Base-by-base conservation (phyloP, 2,113 vertebrate genomes). In the Pseudorhombus dupliciocellatus region DNA sequence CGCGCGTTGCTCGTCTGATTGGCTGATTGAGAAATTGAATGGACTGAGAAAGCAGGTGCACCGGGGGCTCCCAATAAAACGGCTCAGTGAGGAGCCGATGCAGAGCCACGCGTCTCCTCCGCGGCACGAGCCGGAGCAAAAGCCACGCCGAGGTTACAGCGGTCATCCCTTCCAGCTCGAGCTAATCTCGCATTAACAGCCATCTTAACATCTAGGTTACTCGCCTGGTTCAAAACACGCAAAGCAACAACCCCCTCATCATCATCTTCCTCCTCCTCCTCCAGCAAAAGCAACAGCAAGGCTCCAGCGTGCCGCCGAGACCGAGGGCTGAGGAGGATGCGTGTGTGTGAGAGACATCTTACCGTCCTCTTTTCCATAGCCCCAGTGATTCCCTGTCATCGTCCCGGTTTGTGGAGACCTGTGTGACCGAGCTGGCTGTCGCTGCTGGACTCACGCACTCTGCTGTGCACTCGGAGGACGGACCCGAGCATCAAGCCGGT, bases 291-390 rank as follows among this genome's bases (percentile, higher is more conserved):
- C 0, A 16, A 60, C 9, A 34, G 5, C 22, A 37, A 46, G 22
- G 6, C 31, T 10, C 40, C 18, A 50, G 2, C 54, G 15, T 12
- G 2, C 26, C 2, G 50, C 50, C 50, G 25, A 46, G 1, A 46
- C 16, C 6, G 42, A 44, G 42, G 1, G 14, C 0, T 31, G 52
- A 14, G 48, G 22, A 7, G 28, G 21, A 76, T 66, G 34, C 26
- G 18, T 20, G 42, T 69, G 6, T 16, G 4, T 20, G 12, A 25
- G n/a, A n/a, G n/a, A n/a, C n/a, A n/a, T 58, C 95, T 95, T 95
- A 99, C 97, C 97, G 87, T 98, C 93, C 79, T 95, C 92, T 80
- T 94, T 94, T 71, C 96, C 95, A 69, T 99, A 99, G 80, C 97
- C 96, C 97, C 97, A 99, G 77, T 80, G 92, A 58, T 94, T 91